Percentiles rank a stretch among this genome's conserved stretches.
These are phyloP conservation scores for Turritopsis rubra DNA, from an alignment of 30 jellyfish, hydroid and myxozoan genomes.

Conservation along the genomic window DNA sequence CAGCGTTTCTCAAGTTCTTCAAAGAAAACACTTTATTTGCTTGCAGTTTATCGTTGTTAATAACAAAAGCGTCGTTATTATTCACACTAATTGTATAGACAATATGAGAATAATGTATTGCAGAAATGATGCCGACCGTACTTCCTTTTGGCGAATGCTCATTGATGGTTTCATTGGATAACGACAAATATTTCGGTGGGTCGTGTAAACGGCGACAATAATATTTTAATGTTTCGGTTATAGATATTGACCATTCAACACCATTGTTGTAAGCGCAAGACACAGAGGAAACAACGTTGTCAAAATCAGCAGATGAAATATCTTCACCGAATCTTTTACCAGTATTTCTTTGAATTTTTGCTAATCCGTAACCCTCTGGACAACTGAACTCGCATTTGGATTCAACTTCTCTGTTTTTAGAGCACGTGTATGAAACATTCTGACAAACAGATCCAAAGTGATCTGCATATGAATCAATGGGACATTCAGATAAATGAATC, in stretches of 20 bases:
- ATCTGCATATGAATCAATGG: background rate
- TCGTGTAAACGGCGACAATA: constrained; percentile 81
- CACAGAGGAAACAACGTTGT: background rate
- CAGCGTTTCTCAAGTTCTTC: constrained; percentile 34
- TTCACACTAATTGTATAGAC: constrained; percentile 39
- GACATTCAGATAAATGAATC: background rate
- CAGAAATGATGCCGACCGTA: constrained; percentile 55
- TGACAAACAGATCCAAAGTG: constrained; percentile 13
- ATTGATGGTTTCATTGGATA: constrained; percentile 33
- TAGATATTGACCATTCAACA: background rate
- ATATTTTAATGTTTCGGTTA: background rate
- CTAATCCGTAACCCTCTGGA: constrained; percentile 5
- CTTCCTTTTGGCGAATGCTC: constrained; percentile 69
- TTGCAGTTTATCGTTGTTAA: constrained; percentile 33
- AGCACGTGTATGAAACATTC: constrained; percentile 5
- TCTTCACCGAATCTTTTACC: background rate
- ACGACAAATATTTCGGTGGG: constrained; percentile 55
- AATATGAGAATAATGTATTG: constrained; percentile 24
- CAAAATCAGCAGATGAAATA: background rate
- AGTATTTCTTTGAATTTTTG: background rate
- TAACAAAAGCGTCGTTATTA: constrained; percentile 38
- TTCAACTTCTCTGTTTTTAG: background rate
- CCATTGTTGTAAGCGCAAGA: background rate
- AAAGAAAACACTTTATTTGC: constrained; percentile 58
- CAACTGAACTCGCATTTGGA: background rate